phyloP scores from a whole-genome alignment of 2,888 invertebrate species.

The Agriopis aurantiaria region DNA sequence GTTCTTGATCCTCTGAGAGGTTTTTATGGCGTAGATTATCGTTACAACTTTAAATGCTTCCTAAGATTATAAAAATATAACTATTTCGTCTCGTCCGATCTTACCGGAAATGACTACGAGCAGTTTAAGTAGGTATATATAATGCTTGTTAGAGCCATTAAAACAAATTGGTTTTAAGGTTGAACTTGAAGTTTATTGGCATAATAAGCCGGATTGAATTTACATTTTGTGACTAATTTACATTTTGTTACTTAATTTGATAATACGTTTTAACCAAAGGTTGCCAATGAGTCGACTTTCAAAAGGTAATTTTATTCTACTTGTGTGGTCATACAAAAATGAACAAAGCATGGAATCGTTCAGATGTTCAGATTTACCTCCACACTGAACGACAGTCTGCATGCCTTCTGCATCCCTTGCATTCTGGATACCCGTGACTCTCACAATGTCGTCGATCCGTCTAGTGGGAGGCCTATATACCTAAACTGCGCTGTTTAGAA shows the following conservation, averaged over 20 bases:
- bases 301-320: background rate
- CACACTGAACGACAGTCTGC: too few relatives aligned
- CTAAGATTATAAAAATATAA: slow-evolving; percentile 6
- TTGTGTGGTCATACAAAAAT: background rate
- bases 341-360: too few relatives aligned
- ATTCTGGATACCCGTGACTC: too few relatives aligned
- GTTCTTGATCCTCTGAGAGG: slow-evolving; percentile 9
- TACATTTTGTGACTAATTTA: slow-evolving; percentile 8
- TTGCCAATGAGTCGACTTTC: background rate
- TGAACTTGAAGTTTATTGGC: slow-evolving; percentile 3
- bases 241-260: too few relatives aligned
- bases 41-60: slow-evolving; percentile 17
- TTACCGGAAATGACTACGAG: slow-evolving; percentile 18
- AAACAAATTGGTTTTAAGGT: slow-evolving; percentile 25
- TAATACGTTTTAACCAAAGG: background rate
- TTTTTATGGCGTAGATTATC: slow-evolving; percentile 20
- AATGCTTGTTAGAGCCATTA: slow-evolving; percentile 6
- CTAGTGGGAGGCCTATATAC: too few relatives aligned
- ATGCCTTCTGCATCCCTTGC: too few relatives aligned
- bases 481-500: too few relatives aligned
- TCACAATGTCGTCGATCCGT: too few relatives aligned
- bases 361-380: too few relatives aligned
- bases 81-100: slow-evolving; percentile 12
- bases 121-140: slow-evolving; percentile 6
- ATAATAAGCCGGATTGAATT: slow-evolving; percentile 6